These are phyloP conservation scores for Crotalus helleri DNA, from an alignment of 2,113 vertebrate genomes.

Conservation along the genomic window DNA sequence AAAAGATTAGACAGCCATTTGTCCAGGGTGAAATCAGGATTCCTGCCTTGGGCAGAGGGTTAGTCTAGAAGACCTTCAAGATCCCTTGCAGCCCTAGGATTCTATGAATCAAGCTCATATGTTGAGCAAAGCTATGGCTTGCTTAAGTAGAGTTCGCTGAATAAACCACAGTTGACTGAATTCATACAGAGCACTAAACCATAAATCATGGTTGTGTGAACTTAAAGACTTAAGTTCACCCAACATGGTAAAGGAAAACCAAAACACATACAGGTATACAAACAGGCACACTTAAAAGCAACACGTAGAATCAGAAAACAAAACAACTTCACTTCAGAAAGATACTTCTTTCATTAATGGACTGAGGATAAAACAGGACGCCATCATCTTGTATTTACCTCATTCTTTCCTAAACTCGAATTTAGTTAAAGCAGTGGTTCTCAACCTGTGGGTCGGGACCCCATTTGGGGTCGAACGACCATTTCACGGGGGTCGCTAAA, in stretches of 20 bases:
- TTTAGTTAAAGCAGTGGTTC: not conserved
- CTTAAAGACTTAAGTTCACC: not conserved
- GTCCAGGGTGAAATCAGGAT: not conserved
- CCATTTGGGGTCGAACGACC: too few species aligned
- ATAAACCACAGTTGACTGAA: not conserved
- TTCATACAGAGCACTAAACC: not conserved
- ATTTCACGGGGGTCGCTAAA: too few species aligned
- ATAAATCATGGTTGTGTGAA: not conserved
- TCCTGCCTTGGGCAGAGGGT: not conserved
- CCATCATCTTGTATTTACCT: not conserved
- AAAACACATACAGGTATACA: not conserved
- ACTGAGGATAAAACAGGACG: not conserved
- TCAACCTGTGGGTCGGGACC: too few species aligned
- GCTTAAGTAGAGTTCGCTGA: not conserved
- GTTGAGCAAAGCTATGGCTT: not conserved
- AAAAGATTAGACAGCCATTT: not conserved
- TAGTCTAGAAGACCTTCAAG: not conserved
- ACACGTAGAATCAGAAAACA: not conserved
- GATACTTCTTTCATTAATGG: not conserved
- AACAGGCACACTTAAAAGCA: not conserved
- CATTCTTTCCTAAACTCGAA: not conserved
- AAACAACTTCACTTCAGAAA: not conserved
- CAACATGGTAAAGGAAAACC: not conserved
- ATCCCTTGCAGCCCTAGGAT: not conserved
- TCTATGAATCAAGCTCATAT: not conserved